Conservation (phyloP, 2,888 invertebrate genomes). For the Steinernema scapterisci region DNA sequence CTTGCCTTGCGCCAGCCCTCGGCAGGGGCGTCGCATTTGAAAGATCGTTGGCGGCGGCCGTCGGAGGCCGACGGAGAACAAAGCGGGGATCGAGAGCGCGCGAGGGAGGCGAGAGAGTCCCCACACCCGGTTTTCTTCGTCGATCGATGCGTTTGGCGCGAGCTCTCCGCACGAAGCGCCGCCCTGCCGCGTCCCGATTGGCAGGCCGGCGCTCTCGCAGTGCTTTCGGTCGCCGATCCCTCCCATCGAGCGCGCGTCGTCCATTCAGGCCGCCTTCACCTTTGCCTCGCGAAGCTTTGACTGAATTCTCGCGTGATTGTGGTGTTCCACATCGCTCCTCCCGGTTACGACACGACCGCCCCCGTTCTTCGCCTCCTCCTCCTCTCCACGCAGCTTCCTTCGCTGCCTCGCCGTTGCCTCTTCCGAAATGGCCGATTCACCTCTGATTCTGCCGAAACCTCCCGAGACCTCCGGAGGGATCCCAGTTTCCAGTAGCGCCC, state of each 20-base stretch:
- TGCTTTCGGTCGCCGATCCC: background rate
- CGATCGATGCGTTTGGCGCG: no score
- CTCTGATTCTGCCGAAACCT: constrained; percentile 24
- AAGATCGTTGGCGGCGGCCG: background rate
- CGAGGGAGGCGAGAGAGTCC: background rate
- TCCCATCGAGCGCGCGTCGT: constrained; percentile 3
- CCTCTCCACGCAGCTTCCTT: background rate
- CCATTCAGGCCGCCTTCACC: constrained; percentile 3
- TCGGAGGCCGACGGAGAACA: background rate
- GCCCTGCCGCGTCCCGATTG: constrained; percentile 10
- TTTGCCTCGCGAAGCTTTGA: background rate
- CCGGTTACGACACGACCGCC: constrained; percentile 6
- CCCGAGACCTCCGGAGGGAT: background rate
- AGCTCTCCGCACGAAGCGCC: background rate
- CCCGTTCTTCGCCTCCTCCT: constrained; percentile 28
- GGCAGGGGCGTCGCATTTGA: background rate
- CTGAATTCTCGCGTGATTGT: background rate
- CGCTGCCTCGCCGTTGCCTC: constrained; percentile 9
- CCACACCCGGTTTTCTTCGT: no score
- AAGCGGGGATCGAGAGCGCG: background rate
- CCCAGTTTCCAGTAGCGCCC: constrained; percentile 8
- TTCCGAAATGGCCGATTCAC: constrained; percentile 22
- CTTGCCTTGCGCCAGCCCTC: background rate
- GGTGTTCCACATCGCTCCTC: constrained; percentile 5
- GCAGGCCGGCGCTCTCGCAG: background rate